These are phyloP conservation scores for Brassicogethes aeneus DNA, from an alignment of 2,888 invertebrate species.

Conservation along the genomic window DNA sequence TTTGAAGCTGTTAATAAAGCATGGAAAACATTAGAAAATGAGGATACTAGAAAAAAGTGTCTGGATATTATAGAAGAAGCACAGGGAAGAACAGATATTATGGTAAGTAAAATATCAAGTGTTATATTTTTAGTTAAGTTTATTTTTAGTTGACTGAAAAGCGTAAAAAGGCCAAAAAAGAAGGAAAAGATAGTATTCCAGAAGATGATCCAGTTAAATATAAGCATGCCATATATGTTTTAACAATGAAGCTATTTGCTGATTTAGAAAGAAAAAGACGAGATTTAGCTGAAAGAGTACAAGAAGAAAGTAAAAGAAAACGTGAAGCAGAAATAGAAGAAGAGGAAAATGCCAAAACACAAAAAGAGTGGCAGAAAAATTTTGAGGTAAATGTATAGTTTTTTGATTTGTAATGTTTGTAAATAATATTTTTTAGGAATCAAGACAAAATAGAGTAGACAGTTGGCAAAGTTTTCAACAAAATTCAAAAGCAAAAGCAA, in stretches of 20 bases:
- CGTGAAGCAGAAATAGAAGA: conserved; percentile 89
- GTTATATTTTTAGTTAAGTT: neutral
- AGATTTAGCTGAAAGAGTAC: conserved; percentile 79
- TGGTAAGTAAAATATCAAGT: conserved; percentile 52
- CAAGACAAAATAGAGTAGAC: conserved; percentile 81
- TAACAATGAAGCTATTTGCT: conserved; percentile 94
- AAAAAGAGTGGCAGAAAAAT: conserved; percentile 97
- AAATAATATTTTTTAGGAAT: conserved; percentile 53
- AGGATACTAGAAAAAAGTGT: conserved; percentile 87
- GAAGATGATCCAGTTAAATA: conserved; percentile 79
- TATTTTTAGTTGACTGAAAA: conserved; percentile 74
- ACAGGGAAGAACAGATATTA: conserved; percentile 85
- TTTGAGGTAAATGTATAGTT: conserved; percentile 63
- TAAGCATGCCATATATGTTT: conserved; percentile 92
- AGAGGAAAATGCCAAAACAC: conserved; percentile 79
- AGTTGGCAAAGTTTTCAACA: conserved; percentile 91
- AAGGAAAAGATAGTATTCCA: conserved; percentile 77
- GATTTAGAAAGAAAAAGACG: conserved; percentile 91
- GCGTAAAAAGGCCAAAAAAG: conserved; percentile 87
- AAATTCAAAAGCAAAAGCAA: conserved; percentile 53
- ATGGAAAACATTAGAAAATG: conserved; percentile 92
- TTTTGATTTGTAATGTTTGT: conserved; percentile 3
- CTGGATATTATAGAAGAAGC: conserved; percentile 97
- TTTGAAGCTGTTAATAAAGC: conserved; percentile 91
- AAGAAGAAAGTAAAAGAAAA: conserved; percentile 89